A percentile compares a stretch with the other conserved stretches of the same genome.
Evolutionary conservation across 1,140 invertebrate species (phyloP).

Genomic region (Holcopasites calliopsidis): DNA sequence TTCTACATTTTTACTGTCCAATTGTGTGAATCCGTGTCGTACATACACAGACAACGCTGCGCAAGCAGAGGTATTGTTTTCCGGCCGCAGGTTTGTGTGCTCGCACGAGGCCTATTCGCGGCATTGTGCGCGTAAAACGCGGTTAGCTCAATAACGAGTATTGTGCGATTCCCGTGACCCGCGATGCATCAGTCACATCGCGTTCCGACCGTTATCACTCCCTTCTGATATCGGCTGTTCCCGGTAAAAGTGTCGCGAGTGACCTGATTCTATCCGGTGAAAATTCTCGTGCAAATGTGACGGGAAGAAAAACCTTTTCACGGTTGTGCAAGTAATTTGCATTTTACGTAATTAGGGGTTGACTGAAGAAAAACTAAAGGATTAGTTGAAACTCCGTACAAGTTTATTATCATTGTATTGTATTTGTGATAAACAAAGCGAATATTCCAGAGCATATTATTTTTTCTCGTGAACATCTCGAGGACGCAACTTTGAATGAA

Average conservation of each 20-base stretch:
- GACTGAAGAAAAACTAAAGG: too few species aligned
- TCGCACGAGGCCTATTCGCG: background rate
- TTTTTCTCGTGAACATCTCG: background rate
- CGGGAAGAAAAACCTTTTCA: too few species aligned
- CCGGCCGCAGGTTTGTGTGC: constrained; percentile 22
- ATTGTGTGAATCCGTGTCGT: too few species aligned
- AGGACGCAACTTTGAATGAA: background rate
- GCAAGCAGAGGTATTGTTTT: constrained; percentile 52
- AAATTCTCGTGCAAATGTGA: too few species aligned
- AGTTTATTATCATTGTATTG: too few species aligned
- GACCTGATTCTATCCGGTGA: too few species aligned
- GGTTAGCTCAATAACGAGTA: constrained; percentile 60
- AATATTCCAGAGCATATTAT: background rate
- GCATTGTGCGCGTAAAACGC: constrained; percentile 16
- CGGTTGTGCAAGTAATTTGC: too few species aligned
- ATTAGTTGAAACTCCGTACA: too few species aligned
- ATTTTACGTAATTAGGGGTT: too few species aligned
- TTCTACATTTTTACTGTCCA: too few species aligned
- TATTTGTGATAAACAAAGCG: too few species aligned
- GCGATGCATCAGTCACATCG: constrained; percentile 52
- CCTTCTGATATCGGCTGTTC: background rate
- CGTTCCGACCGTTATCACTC: constrained; percentile 44
- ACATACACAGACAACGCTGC: too few species aligned
- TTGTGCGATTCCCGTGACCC: constrained; percentile 54
- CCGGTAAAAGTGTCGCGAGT: background rate